These are phyloP conservation scores for Neoascia interrupta DNA, from an alignment of 2,888 invertebrate genomes.

Conservation along the genomic window DNA sequence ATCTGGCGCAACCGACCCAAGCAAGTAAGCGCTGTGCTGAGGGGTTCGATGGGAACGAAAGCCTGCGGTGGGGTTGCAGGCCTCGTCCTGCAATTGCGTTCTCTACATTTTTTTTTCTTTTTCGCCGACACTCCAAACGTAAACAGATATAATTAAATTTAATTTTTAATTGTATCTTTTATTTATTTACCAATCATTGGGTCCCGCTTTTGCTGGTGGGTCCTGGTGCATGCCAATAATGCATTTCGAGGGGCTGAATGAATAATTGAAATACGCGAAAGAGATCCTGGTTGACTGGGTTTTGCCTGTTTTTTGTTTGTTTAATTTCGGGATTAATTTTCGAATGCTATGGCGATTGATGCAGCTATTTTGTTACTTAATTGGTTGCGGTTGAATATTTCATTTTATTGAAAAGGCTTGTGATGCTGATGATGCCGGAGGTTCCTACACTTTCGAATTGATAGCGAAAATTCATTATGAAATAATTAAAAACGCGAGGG, in stretches of 20 bases:
- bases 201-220: neutral
- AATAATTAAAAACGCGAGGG: too few species aligned
- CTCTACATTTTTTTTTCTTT: constrained; percentile 23
- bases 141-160: constrained; percentile 26
- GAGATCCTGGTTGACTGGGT: neutral
- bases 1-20: neutral
- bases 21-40: neutral
- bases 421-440: neutral
- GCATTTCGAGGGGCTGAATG: neutral
- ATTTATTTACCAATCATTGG: constrained; percentile 29
- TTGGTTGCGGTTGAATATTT: constrained; percentile 5
- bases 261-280: constrained; percentile 14
- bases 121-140: neutral
- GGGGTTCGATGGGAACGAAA: neutral
- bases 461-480: too few species aligned
- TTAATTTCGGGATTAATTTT: constrained; percentile 15
- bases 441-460: too few species aligned
- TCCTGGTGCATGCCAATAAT: neutral
- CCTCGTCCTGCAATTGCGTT: neutral
- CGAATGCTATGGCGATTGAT: neutral
- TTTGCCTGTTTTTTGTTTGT: neutral
- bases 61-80: neutral
- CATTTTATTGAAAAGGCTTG: neutral
- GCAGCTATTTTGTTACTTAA: constrained; percentile 1
- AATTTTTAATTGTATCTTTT: constrained; percentile 39